These are phyloP conservation scores for Brachypteracias leptosomus DNA, from an alignment of 2,113 vertebrate species.

Conservation along the genomic window DNA sequence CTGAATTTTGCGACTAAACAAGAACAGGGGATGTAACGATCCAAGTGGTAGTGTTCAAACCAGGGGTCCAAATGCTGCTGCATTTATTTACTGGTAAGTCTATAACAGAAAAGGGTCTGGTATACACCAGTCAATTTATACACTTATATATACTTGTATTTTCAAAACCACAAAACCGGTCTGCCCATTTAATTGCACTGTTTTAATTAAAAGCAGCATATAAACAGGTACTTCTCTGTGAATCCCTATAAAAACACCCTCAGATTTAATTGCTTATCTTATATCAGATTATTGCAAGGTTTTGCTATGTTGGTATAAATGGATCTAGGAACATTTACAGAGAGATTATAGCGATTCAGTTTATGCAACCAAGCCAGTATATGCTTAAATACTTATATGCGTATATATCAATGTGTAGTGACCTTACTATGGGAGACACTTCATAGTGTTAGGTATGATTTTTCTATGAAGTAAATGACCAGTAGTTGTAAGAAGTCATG, in stretches of 20 bases:
- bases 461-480: background rate
- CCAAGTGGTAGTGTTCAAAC: background rate
- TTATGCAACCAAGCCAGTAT: background rate
- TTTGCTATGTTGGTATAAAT: background rate
- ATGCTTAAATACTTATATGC: background rate
- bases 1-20: background rate
- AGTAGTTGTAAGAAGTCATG: background rate
- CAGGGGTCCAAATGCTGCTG: background rate
- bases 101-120: background rate
- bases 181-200: background rate
- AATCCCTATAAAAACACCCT: background rate
- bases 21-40: background rate
- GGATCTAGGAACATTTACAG: background rate
- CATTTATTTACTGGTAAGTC: background rate
- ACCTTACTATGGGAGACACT: background rate
- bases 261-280: conserved; percentile 15
- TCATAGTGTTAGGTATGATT: background rate
- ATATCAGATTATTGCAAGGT: background rate
- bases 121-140: background rate
- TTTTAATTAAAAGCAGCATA: background rate
- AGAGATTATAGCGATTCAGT: background rate
- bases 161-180: background rate
- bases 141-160: background rate
- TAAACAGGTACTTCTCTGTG: background rate
- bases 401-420: background rate